Base-by-base conservation (phyloP, 2,113 vertebrate species). In the Salvelinus alpinus region DNA sequence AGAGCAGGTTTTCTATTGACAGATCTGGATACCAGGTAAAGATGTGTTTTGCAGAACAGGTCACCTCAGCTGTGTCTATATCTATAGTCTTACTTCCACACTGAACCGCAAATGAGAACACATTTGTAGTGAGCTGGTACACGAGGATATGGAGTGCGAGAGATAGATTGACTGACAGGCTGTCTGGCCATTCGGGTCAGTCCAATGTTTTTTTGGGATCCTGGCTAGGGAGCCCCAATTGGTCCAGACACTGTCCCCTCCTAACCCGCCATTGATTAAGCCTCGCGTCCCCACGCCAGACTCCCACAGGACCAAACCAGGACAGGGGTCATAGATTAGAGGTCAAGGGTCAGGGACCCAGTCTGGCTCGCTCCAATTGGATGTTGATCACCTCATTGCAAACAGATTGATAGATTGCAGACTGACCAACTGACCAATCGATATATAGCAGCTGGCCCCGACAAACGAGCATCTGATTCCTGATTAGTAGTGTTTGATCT, bases 201-300 rank as follows among this genome's bases (percentile, higher is more conserved):
- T 67, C 73, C 44, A 57, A 25, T 57, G 74, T 68, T 80, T 79
- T 64, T 82, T 83, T 67, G 54, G 75, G n/a, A 48, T 47, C 22
- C 20, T 84, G 83, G 77, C 79, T 22, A 44, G 29, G 80, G 83
- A 83, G 69, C 22, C 24, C 24, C 74, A 65, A 70, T 62, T 86
- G 80, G 82, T 88, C 80, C 73, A 80, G 70, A 77, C 3, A 31
- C 71, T 20, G n/a, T 72, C 64, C 60, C 60, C 31, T 62, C 59
- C 59, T 7, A 16, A n/a, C 59, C n/a, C n/a, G 48, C 44, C 83
- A 89, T 84, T 75, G 88, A 90, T 90, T 83, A 69, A 85, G 64
- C 34, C 65, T 18, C 2, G 84, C 81, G 78, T 85, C 87, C 78
- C 69, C 5, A 79, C 8, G 69, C 88, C 87, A 88, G 88, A 80